These are phyloP conservation scores for Callinectes sapidus DNA, from an alignment of 2,888 invertebrate genomes.

Conservation along the genomic window DNA sequence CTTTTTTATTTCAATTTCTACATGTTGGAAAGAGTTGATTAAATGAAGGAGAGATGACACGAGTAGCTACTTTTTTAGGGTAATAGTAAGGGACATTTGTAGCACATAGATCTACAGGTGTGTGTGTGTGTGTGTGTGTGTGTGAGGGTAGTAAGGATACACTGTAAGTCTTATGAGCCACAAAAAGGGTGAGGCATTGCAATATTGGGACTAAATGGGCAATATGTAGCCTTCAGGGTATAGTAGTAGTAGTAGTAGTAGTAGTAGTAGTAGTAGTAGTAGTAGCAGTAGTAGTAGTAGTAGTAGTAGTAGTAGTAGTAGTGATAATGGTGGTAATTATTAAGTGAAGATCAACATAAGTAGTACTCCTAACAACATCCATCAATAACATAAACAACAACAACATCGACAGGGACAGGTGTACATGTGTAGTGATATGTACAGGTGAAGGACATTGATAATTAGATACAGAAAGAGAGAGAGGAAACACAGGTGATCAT, in stretches of 20 bases:
- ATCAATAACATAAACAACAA: background rate
- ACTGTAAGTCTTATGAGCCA: background rate
- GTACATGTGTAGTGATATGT: background rate
- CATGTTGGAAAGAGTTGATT: background rate
- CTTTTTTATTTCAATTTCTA: background rate
- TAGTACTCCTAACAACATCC: background rate
- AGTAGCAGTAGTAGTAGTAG: slow-evolving; percentile 28
- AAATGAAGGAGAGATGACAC: background rate
- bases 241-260: slow-evolving; percentile 3
- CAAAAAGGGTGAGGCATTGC: background rate
- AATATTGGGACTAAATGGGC: background rate
- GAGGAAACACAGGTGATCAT: background rate
- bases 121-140: slow-evolving; percentile 14
- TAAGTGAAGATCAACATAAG: background rate
- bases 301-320: slow-evolving; percentile 9
- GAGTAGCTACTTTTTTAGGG: too few relatives aligned
- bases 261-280: slow-evolving; percentile 21
- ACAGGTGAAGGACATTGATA: background rate
- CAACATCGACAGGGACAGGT: slow-evolving; percentile 13
- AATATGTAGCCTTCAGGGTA: background rate
- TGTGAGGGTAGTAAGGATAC: background rate
- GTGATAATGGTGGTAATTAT: background rate
- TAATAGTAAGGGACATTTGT: background rate
- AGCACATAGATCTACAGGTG: background rate
- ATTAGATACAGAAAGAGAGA: background rate